Base-by-base conservation (phyloP, 2,888 invertebrate species). In the Lomographa bimaculata region DNA sequence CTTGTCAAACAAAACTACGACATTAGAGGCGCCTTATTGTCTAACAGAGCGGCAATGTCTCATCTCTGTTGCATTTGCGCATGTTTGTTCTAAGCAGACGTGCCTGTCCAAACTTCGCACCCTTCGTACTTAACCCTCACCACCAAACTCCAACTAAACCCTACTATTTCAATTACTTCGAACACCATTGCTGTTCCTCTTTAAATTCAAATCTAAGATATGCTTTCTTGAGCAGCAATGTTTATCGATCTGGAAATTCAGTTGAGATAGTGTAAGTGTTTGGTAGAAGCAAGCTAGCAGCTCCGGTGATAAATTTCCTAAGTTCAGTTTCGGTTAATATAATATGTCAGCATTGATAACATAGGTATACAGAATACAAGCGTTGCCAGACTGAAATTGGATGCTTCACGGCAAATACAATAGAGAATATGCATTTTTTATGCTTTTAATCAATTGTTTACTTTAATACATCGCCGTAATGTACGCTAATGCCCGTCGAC, bases 271-370 rank as follows among this genome's bases (percentile, higher is more conserved):
- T 14, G 14, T 14, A 14, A 14, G 14, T 14, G 2, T 14, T 14
- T 14, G 26, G 24, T 33, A 33, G n/a, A 24, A 4, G 33, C 2
- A n/a, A 12, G 23, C 19, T 36, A 23, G 30, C 11, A 32, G 36
- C 11, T 20, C 16, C n/a, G 23, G 40, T 34, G 32, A 45, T 45
- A 45, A 32, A 45, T 46, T 36, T 40, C 11, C 19, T 8, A 36
- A 46, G 40, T 46, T 41, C 33, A 29, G 8, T 32, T 28, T 14
- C 21, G 14, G 33, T 28, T 40, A 40, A 26, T 38, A 44, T 29
- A 34, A 37, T 33, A 43, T 29, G 38, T 26, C 29, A 27, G 10
- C 30, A 26, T 34, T 26, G 19, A 26, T 19, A 32, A 23, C 3
- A 12, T 8, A n/a, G 8, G 0, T 21, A 21, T 14, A 32, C 9